A percentile compares a stretch with the other conserved stretches of the same genome.
These are phyloP conservation scores for Rhyacophila evoluta DNA, from an alignment of 2,888 invertebrate species.

Conservation along the genomic window DNA sequence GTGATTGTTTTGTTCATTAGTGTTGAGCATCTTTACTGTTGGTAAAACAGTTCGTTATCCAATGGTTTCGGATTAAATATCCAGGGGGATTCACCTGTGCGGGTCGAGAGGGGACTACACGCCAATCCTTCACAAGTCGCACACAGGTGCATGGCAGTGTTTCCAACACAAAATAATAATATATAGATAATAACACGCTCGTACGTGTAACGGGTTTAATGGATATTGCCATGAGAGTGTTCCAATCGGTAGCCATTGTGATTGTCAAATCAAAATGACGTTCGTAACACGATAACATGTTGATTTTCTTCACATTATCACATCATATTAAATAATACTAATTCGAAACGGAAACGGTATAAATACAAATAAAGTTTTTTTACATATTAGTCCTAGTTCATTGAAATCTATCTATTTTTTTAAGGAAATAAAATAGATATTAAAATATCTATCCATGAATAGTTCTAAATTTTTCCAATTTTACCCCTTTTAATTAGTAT, in stretches of 20 bases:
- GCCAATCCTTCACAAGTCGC: slow-evolving; percentile 14
- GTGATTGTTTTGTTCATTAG: too few species aligned
- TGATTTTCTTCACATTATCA: neutral
- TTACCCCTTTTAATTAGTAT: too few species aligned
- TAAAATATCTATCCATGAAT: too few species aligned
- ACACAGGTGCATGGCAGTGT: slow-evolving; percentile 16
- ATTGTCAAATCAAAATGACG: neutral
- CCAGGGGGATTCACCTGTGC: slow-evolving; percentile 6
- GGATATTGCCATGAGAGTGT: slow-evolving; percentile 21
- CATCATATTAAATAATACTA: too few species aligned
- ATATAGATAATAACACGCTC: neutral
- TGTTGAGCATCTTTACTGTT: too few species aligned
- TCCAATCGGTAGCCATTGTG: neutral
- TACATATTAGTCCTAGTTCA: too few species aligned
- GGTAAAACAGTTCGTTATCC: neutral
- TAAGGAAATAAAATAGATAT: too few species aligned
- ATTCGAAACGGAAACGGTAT: too few species aligned
- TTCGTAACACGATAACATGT: neutral
- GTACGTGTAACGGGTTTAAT: slow-evolving; percentile 15
- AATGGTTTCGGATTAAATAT: neutral
- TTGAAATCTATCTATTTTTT: too few species aligned
- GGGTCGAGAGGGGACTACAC: slow-evolving; percentile 8
- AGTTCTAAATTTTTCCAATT: too few species aligned
- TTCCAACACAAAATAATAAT: neutral
- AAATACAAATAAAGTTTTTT: too few species aligned